Evolutionary conservation across 2,888 invertebrate species (phyloP), one percentile per base, ranked within the genome.

Genomic region (Allacma fusca): DNA sequence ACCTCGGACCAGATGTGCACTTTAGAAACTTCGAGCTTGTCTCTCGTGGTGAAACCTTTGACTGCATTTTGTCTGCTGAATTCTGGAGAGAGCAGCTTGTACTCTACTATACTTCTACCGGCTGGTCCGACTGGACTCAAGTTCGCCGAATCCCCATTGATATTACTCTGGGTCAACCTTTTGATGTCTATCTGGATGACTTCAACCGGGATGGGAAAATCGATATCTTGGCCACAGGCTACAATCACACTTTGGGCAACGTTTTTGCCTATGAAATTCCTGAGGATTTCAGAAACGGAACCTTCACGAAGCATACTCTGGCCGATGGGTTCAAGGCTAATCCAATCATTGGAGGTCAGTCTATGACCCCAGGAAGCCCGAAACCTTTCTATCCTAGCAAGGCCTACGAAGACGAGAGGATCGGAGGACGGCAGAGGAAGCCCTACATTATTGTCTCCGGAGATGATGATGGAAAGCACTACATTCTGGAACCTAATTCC

Each of bases 361-460:
- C 81, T 26, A 85, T 85, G 85, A 84, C 85, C 9, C 85, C 85
- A 0, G 85, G 85, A 23, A 80, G 82, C 4, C 83, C 84, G 4
- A 83, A 83, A 76, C 77, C 82, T 29, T 85, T 84, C 80, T 84
- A 85, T 76, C 85, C 85, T 40, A 80, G 77, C 59, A 78, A 77
- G 28, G 84, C 81, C 0, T 83, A 82, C 69, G 82, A 80, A 26
- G 79, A 83, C 16, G 84, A 83, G 44, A 64, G 80, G 28, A 78
- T 81, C 34, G 77, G 79, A 21, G 84, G 80, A 28, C 83, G 84
- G 50, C 81, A 80, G 12, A 81, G 82, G 65, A 85, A 85, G 76
- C 85, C 84, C 0, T 85, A 83, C 81, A 81, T 85, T 40, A 69
- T 84, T n/a, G 70, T 85, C n/a, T 85, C 85, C 59, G 85, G 85